phyloP scores from a whole-genome alignment of 2,888 invertebrate species.

The Drosophila meridionalis region DNA sequence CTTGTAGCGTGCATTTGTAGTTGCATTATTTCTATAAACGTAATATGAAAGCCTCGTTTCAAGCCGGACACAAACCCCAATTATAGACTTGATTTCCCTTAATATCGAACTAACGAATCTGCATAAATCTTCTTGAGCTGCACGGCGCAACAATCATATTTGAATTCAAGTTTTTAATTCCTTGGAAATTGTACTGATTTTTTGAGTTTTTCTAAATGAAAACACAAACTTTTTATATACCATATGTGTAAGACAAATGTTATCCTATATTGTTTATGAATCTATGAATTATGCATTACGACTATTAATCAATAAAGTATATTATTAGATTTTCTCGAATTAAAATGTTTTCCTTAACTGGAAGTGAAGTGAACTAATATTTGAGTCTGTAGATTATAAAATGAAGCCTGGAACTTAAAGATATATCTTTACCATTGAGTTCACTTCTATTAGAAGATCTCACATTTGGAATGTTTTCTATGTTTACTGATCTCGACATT shows the following conservation, averaged over 20 bases:
- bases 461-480: too few relatives aligned
- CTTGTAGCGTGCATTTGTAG: conserved; percentile 32
- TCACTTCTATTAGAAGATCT: neutral
- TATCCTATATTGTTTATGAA: conserved; percentile 60
- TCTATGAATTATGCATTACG: conserved; percentile 59
- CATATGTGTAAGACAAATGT: conserved; percentile 41
- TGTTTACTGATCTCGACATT: neutral
- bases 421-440: neutral
- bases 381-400: neutral
- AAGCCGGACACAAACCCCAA: conserved; percentile 4
- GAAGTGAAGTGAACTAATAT: too few relatives aligned
- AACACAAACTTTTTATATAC: conserved; percentile 19
- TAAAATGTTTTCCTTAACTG: too few relatives aligned
- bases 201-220: conserved; percentile 23
- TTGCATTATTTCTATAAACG: conserved; percentile 23
- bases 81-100: conserved; percentile 28
- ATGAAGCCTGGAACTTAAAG: neutral
- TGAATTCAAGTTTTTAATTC: conserved; percentile 43
- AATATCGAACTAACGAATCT: conserved; percentile 28
- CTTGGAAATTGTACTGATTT: conserved; percentile 59
- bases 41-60: conserved; percentile 3
- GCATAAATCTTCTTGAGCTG: conserved; percentile 29
- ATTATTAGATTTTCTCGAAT: conserved; percentile 57
- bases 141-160: conserved; percentile 49
- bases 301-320: conserved; percentile 60